Conservation (phyloP, 2,113 vertebrate genomes). For the Xiphorhynchus elegans region DNA sequence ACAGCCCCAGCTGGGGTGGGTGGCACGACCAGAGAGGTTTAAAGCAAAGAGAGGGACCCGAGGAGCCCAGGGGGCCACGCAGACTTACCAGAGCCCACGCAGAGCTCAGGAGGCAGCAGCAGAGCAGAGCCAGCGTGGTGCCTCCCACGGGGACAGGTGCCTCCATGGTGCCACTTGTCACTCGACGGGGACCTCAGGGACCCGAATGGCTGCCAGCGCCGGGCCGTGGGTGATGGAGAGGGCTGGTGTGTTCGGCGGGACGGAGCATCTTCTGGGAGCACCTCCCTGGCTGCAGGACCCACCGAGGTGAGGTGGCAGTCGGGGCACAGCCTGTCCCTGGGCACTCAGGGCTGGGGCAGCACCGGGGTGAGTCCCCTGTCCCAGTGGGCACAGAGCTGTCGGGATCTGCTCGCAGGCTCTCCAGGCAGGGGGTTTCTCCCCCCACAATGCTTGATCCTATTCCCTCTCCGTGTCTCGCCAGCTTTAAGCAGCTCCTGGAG, state of each 20-base stretch:
- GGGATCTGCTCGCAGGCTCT: neutral
- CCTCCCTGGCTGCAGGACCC: neutral
- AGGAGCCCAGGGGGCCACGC: neutral
- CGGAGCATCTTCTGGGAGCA: slow-evolving; percentile 20
- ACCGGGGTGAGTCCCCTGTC: neutral
- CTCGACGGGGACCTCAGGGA: neutral
- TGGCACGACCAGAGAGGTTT: neutral
- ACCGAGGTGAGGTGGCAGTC: neutral
- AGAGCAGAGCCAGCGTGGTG: neutral
- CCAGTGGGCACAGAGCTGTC: neutral
- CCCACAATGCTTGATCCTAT: neutral
- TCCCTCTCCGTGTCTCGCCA: neutral
- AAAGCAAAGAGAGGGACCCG: neutral
- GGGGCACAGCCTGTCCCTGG: neutral
- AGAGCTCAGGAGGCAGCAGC: slow-evolving; percentile 35
- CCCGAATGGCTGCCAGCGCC: fast-evolving
- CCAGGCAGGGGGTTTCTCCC: neutral
- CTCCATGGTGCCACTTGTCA: neutral
- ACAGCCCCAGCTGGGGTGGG: fast-evolving
- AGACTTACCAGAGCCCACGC: slow-evolving; percentile 54
- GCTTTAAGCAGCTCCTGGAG: slow-evolving; percentile 5
- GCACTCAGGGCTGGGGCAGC: neutral
- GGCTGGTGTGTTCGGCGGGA: neutral
- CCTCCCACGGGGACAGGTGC: neutral
- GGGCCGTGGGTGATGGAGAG: neutral